Base-by-base conservation (phyloP, 2,113 vertebrate genomes). In the Amazona vittata region DNA sequence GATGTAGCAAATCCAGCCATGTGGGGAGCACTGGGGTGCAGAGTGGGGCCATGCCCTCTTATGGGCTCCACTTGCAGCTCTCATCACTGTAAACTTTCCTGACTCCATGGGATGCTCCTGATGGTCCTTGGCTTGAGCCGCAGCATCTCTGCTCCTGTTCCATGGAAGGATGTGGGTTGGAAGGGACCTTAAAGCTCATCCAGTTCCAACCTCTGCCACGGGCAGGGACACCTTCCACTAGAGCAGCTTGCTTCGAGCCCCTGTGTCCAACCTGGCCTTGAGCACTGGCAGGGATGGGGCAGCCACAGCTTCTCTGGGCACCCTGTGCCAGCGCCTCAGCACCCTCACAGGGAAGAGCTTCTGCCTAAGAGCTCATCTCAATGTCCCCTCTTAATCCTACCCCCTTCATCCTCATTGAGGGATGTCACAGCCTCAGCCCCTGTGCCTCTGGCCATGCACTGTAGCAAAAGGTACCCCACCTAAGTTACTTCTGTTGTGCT, bases 141-240 rank as follows among this genome's bases (percentile, higher is more conserved):
- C 41, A 53, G 49, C 50, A 24, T 89, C 18, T 0, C 60, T 47
- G 29, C 69, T 87, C n/a, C 15, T 4, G 39, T 33, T 43, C 70
- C 31, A 22, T 59, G 55, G 55, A 59, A 59, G 12, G 55, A 6
- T n/a, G n/a, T n/a, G 55, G 8, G 33, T 22, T 59, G 55, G 31
- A 59, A 59, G 33, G 55, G 55, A 22, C 33, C 55, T 59, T 15
- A 59, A 59, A 59, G 33, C 33, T 10, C 57, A 15, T 7, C 21
- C 57, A 59, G 4, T 0, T 10, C 33, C 33, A 59, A 5, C 33
- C 20, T 13, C 55, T 35, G 20, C 13, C 57, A 22, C 1, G 1
- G 33, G 20, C 57, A 59, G 33, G 20, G 55, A n/a, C 55, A 14
- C 33, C 55, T 59, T 59, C 12, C 55, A 22, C 52, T 57, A 0